A percentile compares a stretch with the other conserved stretches of the same genome.
Conservation (phyloP, 2,797 vertebrate genomes). For the Ctenopoma kingsleyae region DNA sequence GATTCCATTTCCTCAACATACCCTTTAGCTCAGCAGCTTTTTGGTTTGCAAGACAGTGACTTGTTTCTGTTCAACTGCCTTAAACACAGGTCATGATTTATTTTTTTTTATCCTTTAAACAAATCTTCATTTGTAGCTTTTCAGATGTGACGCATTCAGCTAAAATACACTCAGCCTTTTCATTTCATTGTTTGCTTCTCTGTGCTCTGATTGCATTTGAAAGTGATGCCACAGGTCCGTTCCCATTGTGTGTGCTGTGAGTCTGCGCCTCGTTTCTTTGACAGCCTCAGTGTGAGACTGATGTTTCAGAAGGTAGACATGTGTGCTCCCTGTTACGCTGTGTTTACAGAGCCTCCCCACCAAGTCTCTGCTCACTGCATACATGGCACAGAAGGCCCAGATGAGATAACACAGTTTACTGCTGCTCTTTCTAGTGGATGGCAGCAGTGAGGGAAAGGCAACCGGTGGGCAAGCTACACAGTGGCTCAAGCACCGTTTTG, state of each 20-base stretch:
- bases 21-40: slow-evolving; percentile 29
- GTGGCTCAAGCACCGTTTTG: slow-evolving; percentile 3
- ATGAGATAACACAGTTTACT: slow-evolving; percentile 65
- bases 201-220: slow-evolving; percentile 73
- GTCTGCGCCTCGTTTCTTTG: slow-evolving; percentile 66
- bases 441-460: slow-evolving; percentile 33
- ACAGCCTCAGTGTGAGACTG: slow-evolving; percentile 82
- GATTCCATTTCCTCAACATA: slow-evolving; percentile 32
- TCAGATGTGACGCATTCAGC: slow-evolving; percentile 55
- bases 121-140: slow-evolving; percentile 47
- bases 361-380: slow-evolving; percentile 67
- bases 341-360: slow-evolving; percentile 79
- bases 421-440: slow-evolving; percentile 62
- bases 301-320: slow-evolving; percentile 77
- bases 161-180: slow-evolving; percentile 56
- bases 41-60: slow-evolving; percentile 21
- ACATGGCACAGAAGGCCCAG: slow-evolving; percentile 71
- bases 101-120: slow-evolving; percentile 48
- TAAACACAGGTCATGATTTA: slow-evolving; percentile 63
- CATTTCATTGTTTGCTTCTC: slow-evolving; percentile 52
- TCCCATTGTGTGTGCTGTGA: slow-evolving; percentile 63
- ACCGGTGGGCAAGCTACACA: slow-evolving; percentile 28
- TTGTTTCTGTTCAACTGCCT: slow-evolving; percentile 36
- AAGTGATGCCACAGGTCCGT: slow-evolving; percentile 75
- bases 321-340: slow-evolving; percentile 70